These are phyloP conservation scores for Galaxias olidus DNA, from an alignment of 2,797 vertebrate species.

Conservation along the genomic window DNA sequence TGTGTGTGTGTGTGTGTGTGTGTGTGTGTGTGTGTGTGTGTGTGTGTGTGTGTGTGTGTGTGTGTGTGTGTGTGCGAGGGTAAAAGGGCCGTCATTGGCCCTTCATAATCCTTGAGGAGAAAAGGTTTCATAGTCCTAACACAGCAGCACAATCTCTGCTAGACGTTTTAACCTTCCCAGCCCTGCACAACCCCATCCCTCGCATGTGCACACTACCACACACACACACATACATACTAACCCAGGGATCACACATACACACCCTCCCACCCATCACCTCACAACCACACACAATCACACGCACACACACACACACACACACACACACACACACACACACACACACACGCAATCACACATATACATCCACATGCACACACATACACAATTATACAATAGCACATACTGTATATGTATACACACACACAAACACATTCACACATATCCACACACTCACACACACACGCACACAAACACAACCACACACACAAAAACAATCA, in stretches of 20 bases:
- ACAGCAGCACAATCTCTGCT: constrained; percentile 18
- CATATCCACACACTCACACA: not conserved
- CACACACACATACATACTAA: constrained; percentile 7
- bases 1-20: not conserved
- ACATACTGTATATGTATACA: no score
- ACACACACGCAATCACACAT: no score
- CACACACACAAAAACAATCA: not conserved
- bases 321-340: no score
- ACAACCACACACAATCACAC: not conserved
- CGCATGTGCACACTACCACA: not conserved
- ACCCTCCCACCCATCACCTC: not conserved
- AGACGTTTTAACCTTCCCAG: constrained; percentile 3
- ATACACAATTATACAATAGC: no score
- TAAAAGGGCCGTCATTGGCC: constrained; percentile 10
- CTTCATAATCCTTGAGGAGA: constrained; percentile 7
- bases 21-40: not conserved
- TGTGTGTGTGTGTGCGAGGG: not conserved
- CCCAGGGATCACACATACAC: constrained; percentile 14
- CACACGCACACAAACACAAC: constrained; percentile 6
- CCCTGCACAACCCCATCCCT: no score
- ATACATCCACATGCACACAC: not conserved
- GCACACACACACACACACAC: no score
- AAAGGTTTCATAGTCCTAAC: constrained; percentile 5
- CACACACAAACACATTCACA: no score
- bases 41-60: constrained; percentile 13